Evolutionary conservation across 1,140 invertebrate genomes (phyloP), one percentile per base, ranked within the genome.

Genomic region (Panagrolaimus sp.): DNA sequence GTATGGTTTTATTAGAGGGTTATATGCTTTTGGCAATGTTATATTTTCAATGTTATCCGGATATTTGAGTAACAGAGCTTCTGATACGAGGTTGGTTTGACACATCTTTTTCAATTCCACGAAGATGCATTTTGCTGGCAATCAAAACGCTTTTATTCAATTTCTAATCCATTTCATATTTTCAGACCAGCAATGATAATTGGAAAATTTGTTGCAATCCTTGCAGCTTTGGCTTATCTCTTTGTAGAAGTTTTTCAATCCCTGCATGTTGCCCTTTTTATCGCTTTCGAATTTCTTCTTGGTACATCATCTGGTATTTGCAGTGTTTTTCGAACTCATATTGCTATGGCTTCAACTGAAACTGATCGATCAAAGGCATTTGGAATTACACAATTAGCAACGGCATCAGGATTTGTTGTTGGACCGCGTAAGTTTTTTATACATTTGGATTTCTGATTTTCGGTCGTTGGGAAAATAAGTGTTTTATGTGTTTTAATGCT

Each of bases 201-300:
- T 14, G 75, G 73, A 20, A 77, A 77, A 66, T 11, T 69, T 5
- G 63, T 77, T 46, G 82, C 78, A 44, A 25, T 77, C 16, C 23
- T 80, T 9, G 81, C 79, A 65, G 31, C 81, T 46, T 23, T 46
- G 20, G 74, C 78, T 1, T 79, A 77, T 27, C 31, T 66, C 38
- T 23, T 75, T 20, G 11, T 47, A 16, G 46, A 38, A 57, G 51
- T 13, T 27, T n/a, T n/a, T 8, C 25, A 16, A 27, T 31, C 31
- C 14, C 47, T 44, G 43, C 51, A 76, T 51, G 42, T 57, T 23
- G 11, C 23, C 44, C 45, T 69, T 38, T 77, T 77, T 65, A 16
- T 78, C n/a, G 38, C 78, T 5, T 77, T 78, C 51, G 78, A 81
- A 57, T 65, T 80, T 9, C 73, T 80, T 20, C 65, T 77, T 7